Evolutionary conservation across 2,888 invertebrate genomes (phyloP).

Genomic region (Nemotelus pantherinus): DNA sequence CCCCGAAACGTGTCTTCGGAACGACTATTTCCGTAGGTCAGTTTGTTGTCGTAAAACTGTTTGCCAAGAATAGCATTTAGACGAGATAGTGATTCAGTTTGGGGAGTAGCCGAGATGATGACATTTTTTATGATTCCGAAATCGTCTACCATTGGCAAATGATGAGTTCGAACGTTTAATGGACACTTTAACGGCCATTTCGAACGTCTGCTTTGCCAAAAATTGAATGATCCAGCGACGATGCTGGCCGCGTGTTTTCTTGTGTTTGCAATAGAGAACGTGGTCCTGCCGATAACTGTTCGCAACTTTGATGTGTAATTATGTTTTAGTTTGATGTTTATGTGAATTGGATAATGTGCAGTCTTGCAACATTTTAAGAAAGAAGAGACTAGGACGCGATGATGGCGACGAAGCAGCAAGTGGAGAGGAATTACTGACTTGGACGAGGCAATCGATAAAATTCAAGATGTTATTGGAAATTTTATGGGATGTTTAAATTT

Average conservation of each 20-base stretch:
- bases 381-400: not conserved
- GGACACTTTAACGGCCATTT: slow-evolving; percentile 49
- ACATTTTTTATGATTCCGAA: slow-evolving; percentile 48
- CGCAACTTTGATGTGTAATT: slow-evolving; percentile 49
- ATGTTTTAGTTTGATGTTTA: slow-evolving; percentile 50
- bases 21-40: slow-evolving; percentile 33
- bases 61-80: not conserved
- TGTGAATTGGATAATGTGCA: slow-evolving; percentile 33
- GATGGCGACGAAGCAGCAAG: too few species aligned
- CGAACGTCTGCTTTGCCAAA: slow-evolving; percentile 44
- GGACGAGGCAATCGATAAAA: too few species aligned
- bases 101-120: slow-evolving; percentile 45
- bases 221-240: slow-evolving; percentile 12
- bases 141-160: slow-evolving; percentile 39
- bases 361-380: slow-evolving; percentile 7
- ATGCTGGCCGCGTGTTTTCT: not conserved
- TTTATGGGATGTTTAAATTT: too few species aligned
- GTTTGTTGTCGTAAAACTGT: not conserved
- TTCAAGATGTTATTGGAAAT: too few species aligned
- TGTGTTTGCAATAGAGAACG: slow-evolving; percentile 16
- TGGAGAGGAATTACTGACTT: too few species aligned
- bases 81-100: not conserved
- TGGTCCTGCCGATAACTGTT: slow-evolving; percentile 45
- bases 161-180: slow-evolving; percentile 51
- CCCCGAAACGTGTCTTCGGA: slow-evolving; percentile 15